Evolutionary conservation across 2,113 vertebrate genomes (phyloP), one percentile per base, ranked within the genome.

Genomic region (Amphiprion percula): DNA sequence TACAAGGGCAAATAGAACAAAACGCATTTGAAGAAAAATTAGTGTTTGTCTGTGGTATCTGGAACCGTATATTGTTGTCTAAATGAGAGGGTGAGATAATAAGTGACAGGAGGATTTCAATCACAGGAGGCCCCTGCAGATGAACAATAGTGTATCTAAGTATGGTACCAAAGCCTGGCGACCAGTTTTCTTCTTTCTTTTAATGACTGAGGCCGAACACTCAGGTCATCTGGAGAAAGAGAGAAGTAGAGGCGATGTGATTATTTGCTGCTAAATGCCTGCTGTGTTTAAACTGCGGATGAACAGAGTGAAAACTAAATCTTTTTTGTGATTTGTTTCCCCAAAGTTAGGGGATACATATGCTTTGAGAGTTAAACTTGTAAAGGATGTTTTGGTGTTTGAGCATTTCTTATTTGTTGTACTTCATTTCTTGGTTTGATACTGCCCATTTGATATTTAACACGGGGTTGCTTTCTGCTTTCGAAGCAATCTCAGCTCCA

Each of bases 401-500:
- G 23, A 66, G 39, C 12, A 15, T 61, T 16, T 46, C 21, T 56
- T 63, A 60, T 15, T 47, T 62, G 9, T 61, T 17, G 1, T n/a
- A 21, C n/a, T 75, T 33, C 17, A 33, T 54, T 49, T 74, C 10
- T 64, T 75, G 56, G 2, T 65, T 41, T 60, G 54, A 52, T 17
- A 11, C 19, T 73, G n/a, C 49, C 50, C n/a, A 33, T 53, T 59
- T 41, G 61, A 28, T 75, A 41, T 61, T 61, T 59, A 23, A 70
- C 28, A 71, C 11, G 4, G 12, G 37, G n/a, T 23, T 39, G 56
- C 21, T 63, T 71, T 69, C 41, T 73, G 44, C 66, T 63, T 82
- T 76, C 1, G 1, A 73, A 46, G 33, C 24, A 55, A 49, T 50
- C 59, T 58, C 10, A 54, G 33, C 47, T 75, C 0, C 1, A 49